Evolutionary conservation across 2,888 invertebrate genomes (phyloP), one percentile per base, ranked within the genome.

Genomic region (Monopis laevigella): DNA sequence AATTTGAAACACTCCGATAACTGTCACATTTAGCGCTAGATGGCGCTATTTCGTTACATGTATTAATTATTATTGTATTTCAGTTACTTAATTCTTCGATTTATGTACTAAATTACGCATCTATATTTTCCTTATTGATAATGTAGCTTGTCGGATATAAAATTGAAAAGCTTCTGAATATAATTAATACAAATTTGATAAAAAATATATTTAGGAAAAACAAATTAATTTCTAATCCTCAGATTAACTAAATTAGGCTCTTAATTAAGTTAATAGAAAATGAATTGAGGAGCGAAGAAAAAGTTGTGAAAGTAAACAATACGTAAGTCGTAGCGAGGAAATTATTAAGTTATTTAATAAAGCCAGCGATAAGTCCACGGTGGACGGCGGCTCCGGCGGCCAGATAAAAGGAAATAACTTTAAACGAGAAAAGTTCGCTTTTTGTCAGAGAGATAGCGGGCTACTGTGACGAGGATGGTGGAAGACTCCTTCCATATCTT

Each of bases 281-380:
- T 17, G 17, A 32, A 32, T 17, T 32, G 11, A 28, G 11, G 17
- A 32, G 27, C 16, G 11, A 11, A n/a, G 39, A 39, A 13, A 24
- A 24, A 18, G 24, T 19, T 32, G 14, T 30, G 40, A 21, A 54
- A 63, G 63, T 60, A 70, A 72, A 68, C 63, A 70, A 58, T 56
- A 59, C 53, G 52, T 54, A 52, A 58, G 55, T 28, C 21, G 13
- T 24, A 24, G 53, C 59, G 53, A 53, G 65, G 69, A 68, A 72
- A 72, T 72, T 70, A 68, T 65, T 63, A 68, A 72, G 74, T 72
- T 69, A 73, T 72, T 71, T 71, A 73, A 72, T 74, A 74, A 71
- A 65, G 56, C 58, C 51, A 53, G 54, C 62, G 64, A 68, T 72
- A 72, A 69, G 64, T 65, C 56, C 16, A 32, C 14, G 32, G 32